Evolutionary conservation across 2,888 invertebrate species (phyloP).

Genomic region (Cheiracanthium punctorium): DNA sequence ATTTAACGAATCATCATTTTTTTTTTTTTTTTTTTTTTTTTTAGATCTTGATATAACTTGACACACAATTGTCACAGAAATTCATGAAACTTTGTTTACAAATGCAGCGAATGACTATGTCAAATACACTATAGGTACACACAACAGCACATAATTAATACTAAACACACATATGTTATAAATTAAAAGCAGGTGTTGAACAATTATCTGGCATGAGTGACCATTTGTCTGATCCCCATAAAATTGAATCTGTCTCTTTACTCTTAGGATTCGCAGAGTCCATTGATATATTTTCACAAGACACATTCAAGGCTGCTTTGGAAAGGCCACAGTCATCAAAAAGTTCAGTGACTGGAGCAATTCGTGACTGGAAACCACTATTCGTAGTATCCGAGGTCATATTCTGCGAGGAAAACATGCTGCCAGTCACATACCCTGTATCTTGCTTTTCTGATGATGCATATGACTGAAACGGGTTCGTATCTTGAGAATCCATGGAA

Average conservation of each 20-base stretch:
- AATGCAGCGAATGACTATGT: too few relatives aligned
- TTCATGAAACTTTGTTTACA: too few relatives aligned
- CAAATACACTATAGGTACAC: too few relatives aligned
- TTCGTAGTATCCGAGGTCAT: background rate
- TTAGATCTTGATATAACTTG: too few relatives aligned
- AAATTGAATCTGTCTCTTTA: background rate
- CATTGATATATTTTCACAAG: slow-evolving; percentile 20
- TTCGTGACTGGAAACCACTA: slow-evolving; percentile 28
- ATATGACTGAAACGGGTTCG: slow-evolving; percentile 29
- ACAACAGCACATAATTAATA: too few relatives aligned
- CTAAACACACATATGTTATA: slow-evolving; percentile 24
- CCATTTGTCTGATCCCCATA: slow-evolving; percentile 10
- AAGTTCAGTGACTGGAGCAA: slow-evolving; percentile 53
- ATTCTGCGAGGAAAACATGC: slow-evolving; percentile 39
- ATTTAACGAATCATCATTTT: too few relatives aligned
- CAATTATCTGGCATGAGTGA: slow-evolving; percentile 34
- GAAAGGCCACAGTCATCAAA: slow-evolving; percentile 52
- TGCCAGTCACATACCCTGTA: slow-evolving; percentile 58
- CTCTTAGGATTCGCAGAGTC: background rate
- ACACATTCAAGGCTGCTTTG: slow-evolving; percentile 33
- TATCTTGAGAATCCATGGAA: slow-evolving; percentile 43
- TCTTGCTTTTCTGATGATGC: slow-evolving; percentile 43
- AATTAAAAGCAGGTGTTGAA: slow-evolving; percentile 42
- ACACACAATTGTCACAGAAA: too few relatives aligned
- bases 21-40: too few relatives aligned